Percentiles rank a stretch among this genome's conserved stretches.
Evolutionary conservation across 2,113 vertebrate genomes (phyloP).

Genomic region (Hippoglossus stenolepis): DNA sequence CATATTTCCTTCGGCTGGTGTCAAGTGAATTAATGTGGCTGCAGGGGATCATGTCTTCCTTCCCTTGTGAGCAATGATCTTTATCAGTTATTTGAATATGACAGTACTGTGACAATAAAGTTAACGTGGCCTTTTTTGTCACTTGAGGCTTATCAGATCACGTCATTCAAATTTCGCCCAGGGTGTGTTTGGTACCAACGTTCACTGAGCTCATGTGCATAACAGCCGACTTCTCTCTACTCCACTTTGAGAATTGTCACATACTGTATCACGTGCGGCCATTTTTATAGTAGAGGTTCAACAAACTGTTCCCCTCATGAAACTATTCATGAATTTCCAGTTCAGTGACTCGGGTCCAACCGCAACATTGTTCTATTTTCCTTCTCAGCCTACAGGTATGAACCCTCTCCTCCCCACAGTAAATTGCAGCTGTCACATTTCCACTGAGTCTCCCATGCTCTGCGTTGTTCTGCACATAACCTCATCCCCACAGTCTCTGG

Average conservation of each 20-base stretch:
- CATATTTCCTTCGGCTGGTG: no score
- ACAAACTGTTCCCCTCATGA: background rate
- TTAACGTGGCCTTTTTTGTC: background rate
- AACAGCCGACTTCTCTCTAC: background rate
- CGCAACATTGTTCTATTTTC: conserved; percentile 19
- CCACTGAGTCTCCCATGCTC: conserved; percentile 8
- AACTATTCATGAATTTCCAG: no score
- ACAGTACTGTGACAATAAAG: no score
- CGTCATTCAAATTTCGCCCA: background rate
- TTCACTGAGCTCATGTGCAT: background rate
- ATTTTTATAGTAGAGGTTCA: conserved; percentile 9
- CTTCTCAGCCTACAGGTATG: conserved; percentile 13
- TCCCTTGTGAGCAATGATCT: no score
- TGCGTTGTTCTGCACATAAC: conserved; percentile 32
- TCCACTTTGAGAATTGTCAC: background rate
- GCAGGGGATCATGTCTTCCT: no score
- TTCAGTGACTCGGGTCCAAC: no score
- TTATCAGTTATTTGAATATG: no score
- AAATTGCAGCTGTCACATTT: conserved; percentile 42
- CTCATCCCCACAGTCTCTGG: conserved; percentile 33
- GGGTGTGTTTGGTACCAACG: no score
- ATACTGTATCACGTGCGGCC: background rate
- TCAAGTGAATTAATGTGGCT: no score
- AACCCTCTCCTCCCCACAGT: conserved; percentile 19
- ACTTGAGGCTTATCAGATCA: conserved; percentile 1